phyloP scores from a whole-genome alignment of 1,140 invertebrate genomes.

The Notospermus geniculatus region DNA sequence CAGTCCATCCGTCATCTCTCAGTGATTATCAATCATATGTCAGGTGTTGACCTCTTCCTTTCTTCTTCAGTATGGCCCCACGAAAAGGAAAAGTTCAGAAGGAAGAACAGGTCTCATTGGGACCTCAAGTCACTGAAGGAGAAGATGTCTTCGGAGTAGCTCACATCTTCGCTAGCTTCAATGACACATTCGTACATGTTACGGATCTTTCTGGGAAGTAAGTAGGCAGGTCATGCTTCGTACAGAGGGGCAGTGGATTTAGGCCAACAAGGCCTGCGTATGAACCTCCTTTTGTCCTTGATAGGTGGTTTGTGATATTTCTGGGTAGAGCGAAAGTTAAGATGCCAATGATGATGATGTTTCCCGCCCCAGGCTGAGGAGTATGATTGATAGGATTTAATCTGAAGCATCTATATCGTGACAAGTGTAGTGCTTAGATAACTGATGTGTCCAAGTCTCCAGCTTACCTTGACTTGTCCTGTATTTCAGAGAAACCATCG shows the following conservation, averaged over 20 bases:
- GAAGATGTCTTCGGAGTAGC: constrained; percentile 98
- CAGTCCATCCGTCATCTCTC: too few relatives aligned
- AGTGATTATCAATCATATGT: too few relatives aligned
- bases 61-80: constrained; percentile 76
- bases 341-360: too few relatives aligned
- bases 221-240: constrained; percentile 24
- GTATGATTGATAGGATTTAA: neutral
- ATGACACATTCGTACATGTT: constrained; percentile 99
- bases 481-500: constrained; percentile 89
- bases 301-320: too few relatives aligned
- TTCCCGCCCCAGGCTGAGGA: too few relatives aligned
- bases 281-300: too few relatives aligned
- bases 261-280: too few relatives aligned
- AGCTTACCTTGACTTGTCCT: constrained; percentile 19
- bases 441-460: constrained; percentile 3
- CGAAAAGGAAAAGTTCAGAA: constrained; percentile 95
- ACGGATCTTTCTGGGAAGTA: constrained; percentile 96
- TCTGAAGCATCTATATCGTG: constrained; percentile 2
- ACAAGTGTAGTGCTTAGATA: too few relatives aligned
- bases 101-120: constrained; percentile 92
- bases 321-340: too few relatives aligned
- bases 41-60: neutral
- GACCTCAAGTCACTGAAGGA: constrained; percentile 94
- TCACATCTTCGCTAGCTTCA: constrained; percentile 99
- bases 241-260: too few relatives aligned